Base-by-base conservation (phyloP, 2,888 invertebrate species). In the Drosophila nr. medialis region DNA sequence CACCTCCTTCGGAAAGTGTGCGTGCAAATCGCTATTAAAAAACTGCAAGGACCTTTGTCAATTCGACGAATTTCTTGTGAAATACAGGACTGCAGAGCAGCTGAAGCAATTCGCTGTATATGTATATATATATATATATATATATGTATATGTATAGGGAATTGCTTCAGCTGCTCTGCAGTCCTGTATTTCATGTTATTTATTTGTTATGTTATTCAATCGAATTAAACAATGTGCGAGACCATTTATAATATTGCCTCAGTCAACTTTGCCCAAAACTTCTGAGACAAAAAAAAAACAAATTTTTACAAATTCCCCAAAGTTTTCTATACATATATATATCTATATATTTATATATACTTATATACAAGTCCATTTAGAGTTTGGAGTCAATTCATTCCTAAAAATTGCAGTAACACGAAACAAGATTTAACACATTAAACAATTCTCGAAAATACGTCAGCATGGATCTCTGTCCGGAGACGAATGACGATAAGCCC, bases 21-120 rank as follows among this genome's bases (percentile, higher is more conserved):
- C 86, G 86, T 88, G 90, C 81, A 72, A 72, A 72, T 72, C 64
- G 77, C 67, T 45, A 75, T 51, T 90, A 82, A 84, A 75, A 87
- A 75, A 74, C 75, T 53, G 72, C 62, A 56, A 69, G 70, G 78
- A 75, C 88, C 86, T 90, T 89, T 77, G 76, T 71, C 75, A 61
- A 83, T 90, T 83, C 84, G 50, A 38, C 42, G 81, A 61, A 86
- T 72, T 81, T 78, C 75, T 77, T 77, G 79, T 67, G 76, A 85
- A 83, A 87, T 77, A 75, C 15, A 24, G 15, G 15, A 45, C 54
- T 29, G 64, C 63, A 34, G 56, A 36, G 21, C 40, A 51, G 45
- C 51, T 27, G 40, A 21, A 70, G 58, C 62, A 68, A 68, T 80
- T 64, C 40, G 15, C 18, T 40, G 5, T 29, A 10, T 8, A 15